A percentile compares a stretch with the other conserved stretches of the same genome.
Conservation (phyloP, 2,797 vertebrate species). For the Momotus momota region DNA sequence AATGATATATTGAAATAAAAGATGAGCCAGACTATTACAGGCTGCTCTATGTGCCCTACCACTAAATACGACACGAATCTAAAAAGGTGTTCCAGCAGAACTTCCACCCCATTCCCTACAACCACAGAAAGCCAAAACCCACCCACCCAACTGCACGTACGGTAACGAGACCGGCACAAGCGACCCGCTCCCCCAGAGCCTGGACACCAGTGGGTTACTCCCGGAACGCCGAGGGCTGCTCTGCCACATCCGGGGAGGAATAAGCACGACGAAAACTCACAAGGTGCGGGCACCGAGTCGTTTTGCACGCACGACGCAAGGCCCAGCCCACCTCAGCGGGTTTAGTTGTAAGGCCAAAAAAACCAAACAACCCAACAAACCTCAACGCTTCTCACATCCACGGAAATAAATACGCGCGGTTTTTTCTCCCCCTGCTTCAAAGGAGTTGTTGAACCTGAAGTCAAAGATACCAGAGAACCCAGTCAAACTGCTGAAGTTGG, state of each 20-base stretch:
- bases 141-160: accelerated
- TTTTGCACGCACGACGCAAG: neutral
- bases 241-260: neutral
- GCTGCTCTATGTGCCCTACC: neutral
- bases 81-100: neutral
- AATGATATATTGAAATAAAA: neutral
- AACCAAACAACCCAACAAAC: neutral
- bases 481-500: neutral
- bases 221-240: neutral
- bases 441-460: neutral
- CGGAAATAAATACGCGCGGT: neutral
- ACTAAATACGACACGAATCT: neutral
- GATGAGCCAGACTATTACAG: neutral
- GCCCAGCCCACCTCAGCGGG: no score
- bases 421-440: neutral
- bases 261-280: neutral
- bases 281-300: neutral
- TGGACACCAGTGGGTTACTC: accelerated
- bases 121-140: accelerated
- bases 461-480: neutral
- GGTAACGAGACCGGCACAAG: neutral
- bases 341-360: neutral
- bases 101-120: neutral
- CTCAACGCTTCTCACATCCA: neutral
- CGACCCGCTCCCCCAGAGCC: neutral